Evolutionary conservation across 2,113 vertebrate genomes (phyloP).

Genomic region (Ahaetulla prasina): DNA sequence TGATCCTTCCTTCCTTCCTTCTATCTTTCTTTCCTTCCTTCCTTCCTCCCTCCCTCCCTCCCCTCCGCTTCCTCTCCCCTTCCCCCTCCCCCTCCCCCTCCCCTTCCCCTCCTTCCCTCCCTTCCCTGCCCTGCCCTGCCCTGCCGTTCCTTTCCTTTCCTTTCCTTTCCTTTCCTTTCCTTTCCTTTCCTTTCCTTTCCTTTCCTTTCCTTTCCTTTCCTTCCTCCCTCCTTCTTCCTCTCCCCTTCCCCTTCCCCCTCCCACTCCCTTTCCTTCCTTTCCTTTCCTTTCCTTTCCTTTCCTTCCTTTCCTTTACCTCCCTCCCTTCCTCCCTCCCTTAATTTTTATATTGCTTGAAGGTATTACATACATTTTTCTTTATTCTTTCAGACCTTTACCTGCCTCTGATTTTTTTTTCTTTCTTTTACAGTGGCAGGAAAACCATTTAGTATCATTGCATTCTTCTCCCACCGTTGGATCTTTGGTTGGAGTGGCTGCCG

Average conservation of each 20-base stretch:
- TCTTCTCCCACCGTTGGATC: constrained; percentile 89
- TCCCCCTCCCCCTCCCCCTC: no score
- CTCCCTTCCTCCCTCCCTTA: neutral
- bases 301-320: no score
- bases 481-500: constrained; percentile 90
- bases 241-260: no score
- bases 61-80: no score
- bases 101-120: accelerated
- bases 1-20: neutral
- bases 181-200: neutral
- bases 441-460: constrained; percentile 88
- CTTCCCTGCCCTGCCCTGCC: no score
- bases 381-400: neutral
- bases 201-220: no score
- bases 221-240: no score
- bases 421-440: constrained; percentile 82
- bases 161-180: no score
- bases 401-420: constrained; percentile 5
- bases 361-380: neutral
- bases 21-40: no score
- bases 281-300: neutral
- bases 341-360: neutral
- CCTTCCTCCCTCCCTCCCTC: no score
- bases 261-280: no score
- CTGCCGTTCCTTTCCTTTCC: no score